phyloP scores from a whole-genome alignment of 2,888 invertebrate species.

The Nomada hirtipes region DNA sequence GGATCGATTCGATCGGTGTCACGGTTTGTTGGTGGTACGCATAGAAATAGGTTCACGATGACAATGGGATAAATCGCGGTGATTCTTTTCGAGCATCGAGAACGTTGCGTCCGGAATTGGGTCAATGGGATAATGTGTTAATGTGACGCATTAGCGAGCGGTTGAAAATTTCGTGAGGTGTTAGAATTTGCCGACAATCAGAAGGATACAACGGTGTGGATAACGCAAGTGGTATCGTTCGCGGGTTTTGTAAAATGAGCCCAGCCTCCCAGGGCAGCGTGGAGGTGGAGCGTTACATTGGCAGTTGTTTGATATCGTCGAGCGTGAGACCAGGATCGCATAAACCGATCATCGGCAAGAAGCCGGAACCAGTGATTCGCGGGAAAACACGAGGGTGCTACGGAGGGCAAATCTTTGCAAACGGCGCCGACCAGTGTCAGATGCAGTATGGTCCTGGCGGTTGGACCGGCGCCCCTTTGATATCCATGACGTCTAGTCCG shows the following conservation, averaged over 20 bases:
- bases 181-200: not conserved
- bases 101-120: constrained; percentile 10
- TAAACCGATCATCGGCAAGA: constrained; percentile 69
- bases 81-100: not conserved
- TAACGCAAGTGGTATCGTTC: constrained; percentile 21
- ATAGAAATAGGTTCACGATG: constrained; percentile 5
- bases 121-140: constrained; percentile 52
- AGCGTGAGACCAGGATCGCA: constrained; percentile 72
- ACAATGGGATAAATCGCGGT: constrained; percentile 63
- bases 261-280: constrained; percentile 88
- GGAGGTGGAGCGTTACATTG: constrained; percentile 88
- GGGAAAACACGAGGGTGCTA: constrained; percentile 62
- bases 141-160: constrained; percentile 7
- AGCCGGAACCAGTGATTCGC: constrained; percentile 57
- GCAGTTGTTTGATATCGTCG: constrained; percentile 87
- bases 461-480: constrained; percentile 93
- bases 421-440: constrained; percentile 67
- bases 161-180: constrained; percentile 22
- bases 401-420: constrained; percentile 55
- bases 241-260: constrained; percentile 87
- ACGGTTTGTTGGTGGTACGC: not conserved
- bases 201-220: constrained; percentile 24
- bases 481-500: constrained; percentile 90
- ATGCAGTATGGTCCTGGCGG: constrained; percentile 85
- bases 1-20: not conserved